Conservation (phyloP, 2,888 invertebrate genomes). For the Cyclophora punctaria region DNA sequence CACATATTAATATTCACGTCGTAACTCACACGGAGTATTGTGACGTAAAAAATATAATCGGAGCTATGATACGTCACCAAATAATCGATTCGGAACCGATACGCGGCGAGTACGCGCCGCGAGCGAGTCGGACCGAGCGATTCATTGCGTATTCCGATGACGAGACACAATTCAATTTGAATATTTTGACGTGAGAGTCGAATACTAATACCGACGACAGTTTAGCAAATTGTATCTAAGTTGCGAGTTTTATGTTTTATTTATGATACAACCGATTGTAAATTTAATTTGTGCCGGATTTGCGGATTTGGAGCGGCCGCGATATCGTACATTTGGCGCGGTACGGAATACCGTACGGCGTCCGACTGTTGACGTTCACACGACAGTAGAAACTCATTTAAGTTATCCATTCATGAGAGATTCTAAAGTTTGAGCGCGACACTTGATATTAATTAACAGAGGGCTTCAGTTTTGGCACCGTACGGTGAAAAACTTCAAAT, state of each 20-base stretch:
- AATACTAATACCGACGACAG: conserved; percentile 56
- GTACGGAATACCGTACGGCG: too few relatives aligned
- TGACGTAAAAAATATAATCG: conserved; percentile 27
- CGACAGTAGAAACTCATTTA: conserved; percentile 33
- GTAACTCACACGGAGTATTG: conserved; percentile 29
- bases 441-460: conserved; percentile 62
- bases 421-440: conserved; percentile 48
- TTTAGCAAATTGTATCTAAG: conserved; percentile 62
- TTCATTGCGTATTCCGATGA: conserved; percentile 55
- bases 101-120: conserved; percentile 43
- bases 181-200: conserved; percentile 56
- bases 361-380: background rate
- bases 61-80: conserved; percentile 29
- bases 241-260: conserved; percentile 55
- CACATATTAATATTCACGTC: conserved; percentile 35
- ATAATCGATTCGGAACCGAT: conserved; percentile 44
- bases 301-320: conserved; percentile 26
- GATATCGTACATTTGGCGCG: conserved; percentile 10
- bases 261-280: conserved; percentile 47
- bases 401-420: conserved; percentile 39
- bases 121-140: conserved; percentile 33
- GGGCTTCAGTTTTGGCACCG: conserved; percentile 58
- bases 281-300: conserved; percentile 43
- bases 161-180: conserved; percentile 62
- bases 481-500: conserved; percentile 56